phyloP scores from a whole-genome alignment of 1,140 invertebrate genomes.

The Heliconius eleuchia region DNA sequence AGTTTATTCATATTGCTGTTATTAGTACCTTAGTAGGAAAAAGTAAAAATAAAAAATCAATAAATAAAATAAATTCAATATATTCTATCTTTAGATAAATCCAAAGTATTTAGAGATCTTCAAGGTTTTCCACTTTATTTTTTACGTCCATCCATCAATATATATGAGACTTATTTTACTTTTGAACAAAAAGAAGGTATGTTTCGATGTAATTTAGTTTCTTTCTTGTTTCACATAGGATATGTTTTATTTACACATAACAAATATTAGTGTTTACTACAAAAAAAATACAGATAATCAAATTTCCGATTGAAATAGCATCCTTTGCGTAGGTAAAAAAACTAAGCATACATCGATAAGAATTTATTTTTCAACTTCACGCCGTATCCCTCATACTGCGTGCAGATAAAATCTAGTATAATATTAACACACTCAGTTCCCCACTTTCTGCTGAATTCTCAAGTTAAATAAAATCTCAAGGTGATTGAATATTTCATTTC shows the following conservation, averaged over 20 bases:
- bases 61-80: not conserved
- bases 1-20: not conserved
- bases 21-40: not conserved
- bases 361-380: no score
- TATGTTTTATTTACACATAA: not conserved
- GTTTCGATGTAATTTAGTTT: not conserved
- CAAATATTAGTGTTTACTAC: no score
- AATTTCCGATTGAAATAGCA: no score
- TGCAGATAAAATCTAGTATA: no score
- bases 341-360: no score
- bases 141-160: slow-evolving; percentile 16
- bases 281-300: no score
- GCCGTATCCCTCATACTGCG: no score
- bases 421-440: no score
- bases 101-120: not conserved
- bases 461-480: no score
- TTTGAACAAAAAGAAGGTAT: not conserved
- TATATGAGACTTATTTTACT: not conserved
- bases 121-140: slow-evolving; percentile 13
- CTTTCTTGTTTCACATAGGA: not conserved
- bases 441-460: no score
- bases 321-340: no score
- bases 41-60: not conserved
- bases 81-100: not conserved
- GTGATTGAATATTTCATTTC: no score